These are phyloP conservation scores for Lissocephala sabroskyi DNA, from an alignment of 2,888 invertebrate genomes.

Conservation along the genomic window DNA sequence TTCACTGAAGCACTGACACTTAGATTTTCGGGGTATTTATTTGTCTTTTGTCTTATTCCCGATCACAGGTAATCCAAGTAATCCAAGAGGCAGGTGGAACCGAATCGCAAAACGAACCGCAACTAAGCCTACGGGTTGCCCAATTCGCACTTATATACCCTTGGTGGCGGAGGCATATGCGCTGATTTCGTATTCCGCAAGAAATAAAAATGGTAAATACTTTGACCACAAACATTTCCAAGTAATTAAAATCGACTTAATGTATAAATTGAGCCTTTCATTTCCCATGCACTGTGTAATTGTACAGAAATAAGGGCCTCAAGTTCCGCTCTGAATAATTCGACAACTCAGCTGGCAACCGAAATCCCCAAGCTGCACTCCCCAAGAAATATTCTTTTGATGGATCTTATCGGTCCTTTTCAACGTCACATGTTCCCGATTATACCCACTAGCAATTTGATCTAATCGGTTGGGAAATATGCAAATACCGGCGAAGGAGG, in stretches of 20 bases:
- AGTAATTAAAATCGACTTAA: constrained; percentile 43
- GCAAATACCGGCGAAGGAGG: background rate
- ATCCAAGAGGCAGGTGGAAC: constrained; percentile 31
- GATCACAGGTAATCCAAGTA: no score
- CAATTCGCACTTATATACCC: constrained; percentile 26
- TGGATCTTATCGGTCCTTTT: no score
- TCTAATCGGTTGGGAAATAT: background rate
- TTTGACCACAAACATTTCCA: constrained; percentile 43
- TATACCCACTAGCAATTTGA: background rate
- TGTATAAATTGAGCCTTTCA: constrained; percentile 36
- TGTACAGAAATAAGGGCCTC: no score
- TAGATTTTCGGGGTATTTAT: constrained; percentile 7
- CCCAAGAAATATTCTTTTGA: background rate
- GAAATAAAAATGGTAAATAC: constrained; percentile 35
- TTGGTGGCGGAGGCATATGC: constrained; percentile 11
- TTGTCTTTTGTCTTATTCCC: constrained; percentile 20
- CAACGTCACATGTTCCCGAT: background rate
- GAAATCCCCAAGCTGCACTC: background rate
- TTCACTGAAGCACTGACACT: constrained; percentile 21
- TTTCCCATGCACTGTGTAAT: constrained; percentile 15
- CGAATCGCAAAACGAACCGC: constrained; percentile 64
- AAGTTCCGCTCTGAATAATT: no score
- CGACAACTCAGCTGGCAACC: no score
- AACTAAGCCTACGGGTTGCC: constrained; percentile 46
- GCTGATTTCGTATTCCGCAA: constrained; percentile 52